Percentiles rank a stretch among this genome's conserved stretches.
Conservation (phyloP, 1,140 invertebrate genomes). For the Drosophila busckii region DNA sequence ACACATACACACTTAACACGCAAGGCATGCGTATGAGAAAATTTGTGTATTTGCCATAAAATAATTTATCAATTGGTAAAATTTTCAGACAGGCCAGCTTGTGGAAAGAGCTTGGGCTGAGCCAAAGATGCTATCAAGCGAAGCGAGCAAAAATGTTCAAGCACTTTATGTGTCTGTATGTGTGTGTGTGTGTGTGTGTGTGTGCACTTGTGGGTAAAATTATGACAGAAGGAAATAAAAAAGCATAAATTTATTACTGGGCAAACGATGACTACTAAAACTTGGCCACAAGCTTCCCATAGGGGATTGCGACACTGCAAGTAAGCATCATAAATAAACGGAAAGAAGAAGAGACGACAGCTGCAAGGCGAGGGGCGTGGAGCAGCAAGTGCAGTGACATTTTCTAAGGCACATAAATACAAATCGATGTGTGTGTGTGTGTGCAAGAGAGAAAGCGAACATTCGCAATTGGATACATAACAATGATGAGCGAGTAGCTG, state of each 20-base stretch:
- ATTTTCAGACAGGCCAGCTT: slow-evolving; percentile 52
- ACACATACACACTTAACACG: slow-evolving; percentile 15
- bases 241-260: slow-evolving; percentile 77
- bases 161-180: slow-evolving; percentile 41
- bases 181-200: slow-evolving; percentile 22
- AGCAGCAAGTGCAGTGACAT: slow-evolving; percentile 44
- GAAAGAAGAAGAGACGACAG: slow-evolving; percentile 47
- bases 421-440: not conserved
- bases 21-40: slow-evolving; percentile 60
- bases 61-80: slow-evolving; percentile 78
- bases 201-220: slow-evolving; percentile 72
- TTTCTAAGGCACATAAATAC: slow-evolving; percentile 43
- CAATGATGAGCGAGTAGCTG: slow-evolving; percentile 7
- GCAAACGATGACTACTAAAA: slow-evolving; percentile 75
- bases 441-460: not conserved
- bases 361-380: not conserved
- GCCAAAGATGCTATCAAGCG: slow-evolving; percentile 9
- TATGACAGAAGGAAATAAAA: slow-evolving; percentile 78
- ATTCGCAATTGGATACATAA: not conserved
- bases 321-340: slow-evolving; percentile 77
- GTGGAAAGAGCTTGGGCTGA: slow-evolving; percentile 8
- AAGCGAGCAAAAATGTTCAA: slow-evolving; percentile 51
- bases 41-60: slow-evolving; percentile 77
- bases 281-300: slow-evolving; percentile 73
- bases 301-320: slow-evolving; percentile 50